Base-by-base conservation (phyloP, 2,888 invertebrate species). In the Clanis bilineata region DNA sequence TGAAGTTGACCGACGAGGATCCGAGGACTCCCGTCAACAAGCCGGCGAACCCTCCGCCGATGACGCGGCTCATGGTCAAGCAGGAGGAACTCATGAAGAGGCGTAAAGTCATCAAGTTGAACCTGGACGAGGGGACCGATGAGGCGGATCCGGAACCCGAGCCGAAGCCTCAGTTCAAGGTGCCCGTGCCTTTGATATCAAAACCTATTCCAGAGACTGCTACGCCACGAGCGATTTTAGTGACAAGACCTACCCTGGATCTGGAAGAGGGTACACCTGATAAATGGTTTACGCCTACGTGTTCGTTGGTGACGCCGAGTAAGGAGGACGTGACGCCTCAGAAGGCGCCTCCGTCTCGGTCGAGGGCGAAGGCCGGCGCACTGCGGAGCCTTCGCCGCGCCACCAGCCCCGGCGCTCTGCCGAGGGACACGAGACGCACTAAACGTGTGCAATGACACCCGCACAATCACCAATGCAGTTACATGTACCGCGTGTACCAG, bases 231-330 rank as follows among this genome's bases (percentile, higher is more conserved):
- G 67, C 72, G 0, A 69, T 84, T 10, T 9, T 72, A 0, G 21
- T 83, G 0, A 78, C 77, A 0, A 74, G 77, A 59, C 64, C 77
- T 0, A 76, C 64, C 0, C 65, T 51, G 0, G 59, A 60, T 58
- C 6, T 56, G 0, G 59, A 70, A 15, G 62, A 65, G 0, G 74
- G 77, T 0, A 83, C 84, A 0, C 76, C 76, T 0, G 87, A 90
- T 12, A 71, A 79, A 6, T 90, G 88, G 56, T 90, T 88, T 65
- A 90, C 90, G 0, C 90, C 90, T 0, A 66, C 84, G 69, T 79
- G 85, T 0, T 77, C 82, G 0, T 51, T 86, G 0, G 89, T 83
- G 62, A 89, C 88, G 0, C 89, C 90, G 39, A 63, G 80, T 0
- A 83, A 82, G 39, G 90, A 90, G 12, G 90, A 90, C 32, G 72